Evolutionary conservation across 2,113 vertebrate species (phyloP).

Genomic region (Pterocles gutturalis): DNA sequence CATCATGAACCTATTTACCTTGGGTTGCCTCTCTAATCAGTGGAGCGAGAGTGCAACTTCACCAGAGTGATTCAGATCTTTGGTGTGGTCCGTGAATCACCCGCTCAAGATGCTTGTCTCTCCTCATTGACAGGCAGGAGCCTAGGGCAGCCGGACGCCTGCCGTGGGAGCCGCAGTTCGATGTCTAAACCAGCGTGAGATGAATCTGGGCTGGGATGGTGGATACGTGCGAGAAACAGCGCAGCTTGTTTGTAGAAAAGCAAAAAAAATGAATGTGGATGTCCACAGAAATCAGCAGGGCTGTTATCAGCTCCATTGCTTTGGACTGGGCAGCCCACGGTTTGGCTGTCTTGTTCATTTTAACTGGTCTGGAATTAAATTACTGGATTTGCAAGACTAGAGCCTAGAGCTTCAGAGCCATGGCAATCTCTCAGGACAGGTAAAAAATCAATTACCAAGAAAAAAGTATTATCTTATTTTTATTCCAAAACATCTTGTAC

Average conservation of each 20-base stretch:
- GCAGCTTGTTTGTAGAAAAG: not conserved
- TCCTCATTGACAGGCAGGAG: not conserved
- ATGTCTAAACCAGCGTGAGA: not conserved
- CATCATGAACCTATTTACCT: slow-evolving; percentile 36
- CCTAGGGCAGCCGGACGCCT: not conserved
- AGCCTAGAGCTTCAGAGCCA: not conserved
- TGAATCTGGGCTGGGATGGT: not conserved
- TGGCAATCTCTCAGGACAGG: not conserved
- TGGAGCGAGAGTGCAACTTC: not conserved
- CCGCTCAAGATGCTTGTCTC: slow-evolving; percentile 8
- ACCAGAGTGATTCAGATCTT: slow-evolving; percentile 35
- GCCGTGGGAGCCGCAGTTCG: not conserved
- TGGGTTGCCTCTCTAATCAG: slow-evolving; percentile 20
- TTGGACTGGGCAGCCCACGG: not conserved
- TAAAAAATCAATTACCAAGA: not conserved
- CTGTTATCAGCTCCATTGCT: not conserved
- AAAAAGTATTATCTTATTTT: not conserved
- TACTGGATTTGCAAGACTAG: not conserved
- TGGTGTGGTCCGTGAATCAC: slow-evolving; percentile 68
- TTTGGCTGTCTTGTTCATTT: not conserved
- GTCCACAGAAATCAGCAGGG: not conserved
- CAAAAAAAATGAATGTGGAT: not conserved
- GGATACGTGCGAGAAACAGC: not conserved
- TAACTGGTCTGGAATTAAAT: not conserved
- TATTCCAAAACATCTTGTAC: not conserved